Percentiles rank a stretch among this genome's conserved stretches.
Evolutionary conservation across 2,113 vertebrate genomes (phyloP).

Genomic region (Nicator chloris): DNA sequence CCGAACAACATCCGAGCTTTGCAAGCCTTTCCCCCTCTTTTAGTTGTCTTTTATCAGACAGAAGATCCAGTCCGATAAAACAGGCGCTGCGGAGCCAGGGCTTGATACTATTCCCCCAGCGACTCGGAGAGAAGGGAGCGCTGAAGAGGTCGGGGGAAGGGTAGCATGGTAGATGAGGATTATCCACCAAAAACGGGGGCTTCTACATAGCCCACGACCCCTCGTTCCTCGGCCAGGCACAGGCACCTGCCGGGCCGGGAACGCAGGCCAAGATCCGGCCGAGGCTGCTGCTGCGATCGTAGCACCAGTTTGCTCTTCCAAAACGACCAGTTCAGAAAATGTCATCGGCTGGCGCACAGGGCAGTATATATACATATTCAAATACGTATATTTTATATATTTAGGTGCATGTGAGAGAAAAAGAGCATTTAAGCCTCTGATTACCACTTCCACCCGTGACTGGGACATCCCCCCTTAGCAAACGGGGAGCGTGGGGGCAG

Average conservation of each 20-base stretch:
- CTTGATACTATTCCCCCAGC: too few relatives aligned
- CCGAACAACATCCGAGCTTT: background rate
- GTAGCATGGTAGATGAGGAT: background rate
- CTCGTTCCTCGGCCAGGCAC: background rate
- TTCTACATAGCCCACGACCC: fast-evolving
- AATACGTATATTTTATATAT: background rate
- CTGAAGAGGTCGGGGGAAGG: background rate
- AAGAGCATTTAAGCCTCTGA: background rate
- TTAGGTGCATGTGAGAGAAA: background rate
- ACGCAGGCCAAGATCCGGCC: background rate
- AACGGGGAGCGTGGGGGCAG: background rate
- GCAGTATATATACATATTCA: background rate
- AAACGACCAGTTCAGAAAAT: background rate
- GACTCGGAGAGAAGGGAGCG: background rate
- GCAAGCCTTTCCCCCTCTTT: background rate
- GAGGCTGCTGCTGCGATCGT: background rate
- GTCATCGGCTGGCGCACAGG: too few relatives aligned
- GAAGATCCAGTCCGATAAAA: background rate
- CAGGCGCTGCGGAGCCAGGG: background rate
- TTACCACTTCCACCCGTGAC: background rate
- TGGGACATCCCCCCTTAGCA: fast-evolving
- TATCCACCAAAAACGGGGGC: background rate
- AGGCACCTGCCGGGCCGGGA: background rate
- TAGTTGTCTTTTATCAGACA: background rate
- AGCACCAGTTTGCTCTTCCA: background rate